Conservation (phyloP, 2,888 invertebrate species). For the Crioceris asparagi region DNA sequence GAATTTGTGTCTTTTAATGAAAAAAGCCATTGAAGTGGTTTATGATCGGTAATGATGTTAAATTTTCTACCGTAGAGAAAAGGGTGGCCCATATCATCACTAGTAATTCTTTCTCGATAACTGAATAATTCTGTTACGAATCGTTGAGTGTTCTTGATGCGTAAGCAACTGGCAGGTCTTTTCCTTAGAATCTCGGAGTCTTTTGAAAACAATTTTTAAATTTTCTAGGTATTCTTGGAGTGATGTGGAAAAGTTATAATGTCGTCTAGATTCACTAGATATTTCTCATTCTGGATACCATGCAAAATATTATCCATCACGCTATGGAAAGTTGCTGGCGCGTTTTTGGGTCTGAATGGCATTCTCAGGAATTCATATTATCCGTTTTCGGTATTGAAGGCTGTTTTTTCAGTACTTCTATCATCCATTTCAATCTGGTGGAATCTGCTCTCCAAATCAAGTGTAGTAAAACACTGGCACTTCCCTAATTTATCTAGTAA, state of each 20-base stretch:
- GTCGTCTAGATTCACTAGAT: slow-evolving; percentile 21
- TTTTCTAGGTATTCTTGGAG: slow-evolving; percentile 13
- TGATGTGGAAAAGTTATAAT: slow-evolving; percentile 9
- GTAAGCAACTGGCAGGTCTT: slow-evolving; percentile 16
- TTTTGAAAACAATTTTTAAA: slow-evolving; percentile 12
- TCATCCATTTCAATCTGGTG: slow-evolving; percentile 18
- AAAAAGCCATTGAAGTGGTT: slow-evolving; percentile 9
- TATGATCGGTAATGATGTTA: slow-evolving; percentile 11
- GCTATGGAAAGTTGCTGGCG: slow-evolving; percentile 21
- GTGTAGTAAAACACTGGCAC: slow-evolving; percentile 14
- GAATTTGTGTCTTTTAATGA: no score
- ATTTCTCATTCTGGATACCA: slow-evolving; percentile 15
- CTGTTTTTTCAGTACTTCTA: slow-evolving; percentile 12
- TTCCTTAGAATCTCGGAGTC: slow-evolving; percentile 12
- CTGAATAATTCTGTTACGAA: slow-evolving; percentile 10
- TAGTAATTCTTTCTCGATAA: slow-evolving; percentile 20
- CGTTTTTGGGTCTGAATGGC: slow-evolving; percentile 23
- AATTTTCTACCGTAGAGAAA: slow-evolving; percentile 13
- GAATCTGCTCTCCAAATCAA: slow-evolving; percentile 15
- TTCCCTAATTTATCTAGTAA: slow-evolving; percentile 13
- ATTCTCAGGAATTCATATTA: slow-evolving; percentile 18
- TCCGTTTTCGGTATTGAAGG: slow-evolving; percentile 12
- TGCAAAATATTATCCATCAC: slow-evolving; percentile 19
- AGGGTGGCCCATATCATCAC: no score
- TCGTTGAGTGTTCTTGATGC: slow-evolving; percentile 6